A percentile compares a stretch with the other conserved stretches of the same genome.
Evolutionary conservation across 2,797 vertebrate genomes (phyloP).

Genomic region (Brachyalestes nurse): DNA sequence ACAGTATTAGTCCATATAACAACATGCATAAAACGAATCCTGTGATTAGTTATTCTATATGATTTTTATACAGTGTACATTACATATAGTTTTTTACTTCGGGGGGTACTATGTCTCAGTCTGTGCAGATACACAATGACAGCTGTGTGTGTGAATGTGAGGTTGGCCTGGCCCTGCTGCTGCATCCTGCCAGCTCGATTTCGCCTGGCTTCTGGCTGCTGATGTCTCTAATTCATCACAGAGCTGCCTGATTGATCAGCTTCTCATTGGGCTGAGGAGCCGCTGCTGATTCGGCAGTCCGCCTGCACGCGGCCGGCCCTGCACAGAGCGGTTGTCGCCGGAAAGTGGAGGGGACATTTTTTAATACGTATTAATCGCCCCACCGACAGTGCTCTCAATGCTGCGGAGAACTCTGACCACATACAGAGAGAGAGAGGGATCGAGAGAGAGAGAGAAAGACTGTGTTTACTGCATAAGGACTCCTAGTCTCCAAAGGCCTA

Average conservation of each 20-base stretch:
- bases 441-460: conserved; percentile 9
- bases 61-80: too few relatives aligned
- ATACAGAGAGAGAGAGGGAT: not conserved
- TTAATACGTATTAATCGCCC: conserved; percentile 80
- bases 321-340: conserved; percentile 71
- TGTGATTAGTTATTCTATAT: too few relatives aligned
- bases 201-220: conserved; percentile 61
- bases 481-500: conserved; percentile 51
- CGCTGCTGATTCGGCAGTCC: conserved; percentile 83
- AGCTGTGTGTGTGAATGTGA: not conserved
- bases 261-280: conserved; percentile 75
- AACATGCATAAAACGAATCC: too few relatives aligned
- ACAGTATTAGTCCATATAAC: too few relatives aligned
- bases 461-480: conserved; percentile 40
- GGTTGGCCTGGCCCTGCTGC: conserved; percentile 16
- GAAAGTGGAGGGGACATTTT: conserved; percentile 81
- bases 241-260: conserved; percentile 80
- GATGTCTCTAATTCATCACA: conserved; percentile 78
- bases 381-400: conserved; percentile 60
- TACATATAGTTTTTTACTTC: too few relatives aligned
- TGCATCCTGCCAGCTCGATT: conserved; percentile 52
- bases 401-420: conserved; percentile 47
- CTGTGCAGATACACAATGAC: conserved; percentile 11
- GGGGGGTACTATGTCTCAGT: not conserved
- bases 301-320: conserved; percentile 62